These are phyloP conservation scores for Aurelia coerulea DNA, from an alignment of 30 jellyfish, hydroid and myxozoan species.

Conservation along the genomic window DNA sequence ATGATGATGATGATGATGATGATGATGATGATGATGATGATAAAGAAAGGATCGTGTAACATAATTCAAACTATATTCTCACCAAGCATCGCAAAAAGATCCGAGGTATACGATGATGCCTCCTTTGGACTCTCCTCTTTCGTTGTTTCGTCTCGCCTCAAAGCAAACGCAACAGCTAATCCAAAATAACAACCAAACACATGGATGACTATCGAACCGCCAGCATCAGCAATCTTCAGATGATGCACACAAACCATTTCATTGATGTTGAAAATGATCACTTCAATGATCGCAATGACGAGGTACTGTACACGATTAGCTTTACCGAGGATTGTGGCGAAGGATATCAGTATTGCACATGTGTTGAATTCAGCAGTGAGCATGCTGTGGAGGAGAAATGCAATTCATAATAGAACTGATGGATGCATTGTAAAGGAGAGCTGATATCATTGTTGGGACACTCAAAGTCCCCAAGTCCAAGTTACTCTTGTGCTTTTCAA, in stretches of 20 bases:
- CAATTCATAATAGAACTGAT: too few species aligned
- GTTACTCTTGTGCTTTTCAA: too few species aligned
- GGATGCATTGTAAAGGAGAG: too few species aligned
- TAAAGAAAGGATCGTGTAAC: too few species aligned
- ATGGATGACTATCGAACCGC: slow-evolving; percentile 90
- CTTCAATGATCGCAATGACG: slow-evolving; percentile 72
- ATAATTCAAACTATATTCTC: neutral
- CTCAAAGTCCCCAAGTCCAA: too few species aligned
- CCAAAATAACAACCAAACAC: slow-evolving; percentile 92
- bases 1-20: too few species aligned
- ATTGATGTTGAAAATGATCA: slow-evolving; percentile 64
- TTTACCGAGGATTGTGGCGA: slow-evolving; percentile 89
- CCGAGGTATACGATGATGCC: slow-evolving; percentile 74
- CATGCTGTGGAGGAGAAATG: slow-evolving; percentile 34
- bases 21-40: too few species aligned
- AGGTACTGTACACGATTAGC: slow-evolving; percentile 73
- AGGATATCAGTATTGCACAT: slow-evolving; percentile 71
- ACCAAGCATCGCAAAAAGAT: slow-evolving; percentile 85
- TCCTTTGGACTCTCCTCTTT: slow-evolving; percentile 69
- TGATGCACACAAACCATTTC: slow-evolving; percentile 41
- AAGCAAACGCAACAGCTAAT: slow-evolving; percentile 70
- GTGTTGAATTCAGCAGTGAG: slow-evolving; percentile 85
- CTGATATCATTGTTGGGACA: too few species aligned
- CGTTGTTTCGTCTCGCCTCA: slow-evolving; percentile 32
- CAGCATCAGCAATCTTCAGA: slow-evolving; percentile 72